These are phyloP conservation scores for Artemisiospiza belli DNA, from an alignment of 2,113 vertebrate genomes.

Conservation along the genomic window DNA sequence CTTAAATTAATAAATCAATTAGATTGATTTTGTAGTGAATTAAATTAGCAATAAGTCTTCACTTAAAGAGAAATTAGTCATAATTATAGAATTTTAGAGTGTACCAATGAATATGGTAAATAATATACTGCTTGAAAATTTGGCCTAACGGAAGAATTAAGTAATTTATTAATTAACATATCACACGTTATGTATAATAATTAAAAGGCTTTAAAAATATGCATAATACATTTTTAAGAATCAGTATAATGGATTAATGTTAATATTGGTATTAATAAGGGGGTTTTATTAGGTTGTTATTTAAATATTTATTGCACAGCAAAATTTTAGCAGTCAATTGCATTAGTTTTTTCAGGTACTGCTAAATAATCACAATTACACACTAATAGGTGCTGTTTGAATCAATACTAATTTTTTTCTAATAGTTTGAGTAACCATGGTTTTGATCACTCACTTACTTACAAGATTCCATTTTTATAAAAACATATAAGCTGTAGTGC, in stretches of 20 bases:
- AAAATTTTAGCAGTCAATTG: background rate
- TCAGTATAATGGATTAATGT: background rate
- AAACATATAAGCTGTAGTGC: background rate
- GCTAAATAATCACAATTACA: background rate
- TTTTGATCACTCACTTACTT: background rate
- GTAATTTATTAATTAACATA: background rate
- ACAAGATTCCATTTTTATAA: background rate
- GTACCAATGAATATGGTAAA: background rate
- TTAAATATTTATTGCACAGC: background rate
- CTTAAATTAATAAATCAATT: background rate
- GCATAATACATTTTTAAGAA: background rate
- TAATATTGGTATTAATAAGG: background rate
- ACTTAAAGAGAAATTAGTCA: background rate
- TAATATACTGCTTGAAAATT: background rate
- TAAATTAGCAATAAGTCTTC: background rate
- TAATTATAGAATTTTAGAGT: background rate
- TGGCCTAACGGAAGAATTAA: background rate
- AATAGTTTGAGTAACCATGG: background rate
- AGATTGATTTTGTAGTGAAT: background rate
- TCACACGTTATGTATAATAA: background rate
- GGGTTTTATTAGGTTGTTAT: background rate
- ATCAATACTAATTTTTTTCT: background rate
- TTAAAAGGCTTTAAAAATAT: background rate
- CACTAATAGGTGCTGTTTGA: background rate
- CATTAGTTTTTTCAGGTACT: background rate